Evolutionary conservation across 2,888 invertebrate species (phyloP).

Genomic region (Chloromyia formosa): DNA sequence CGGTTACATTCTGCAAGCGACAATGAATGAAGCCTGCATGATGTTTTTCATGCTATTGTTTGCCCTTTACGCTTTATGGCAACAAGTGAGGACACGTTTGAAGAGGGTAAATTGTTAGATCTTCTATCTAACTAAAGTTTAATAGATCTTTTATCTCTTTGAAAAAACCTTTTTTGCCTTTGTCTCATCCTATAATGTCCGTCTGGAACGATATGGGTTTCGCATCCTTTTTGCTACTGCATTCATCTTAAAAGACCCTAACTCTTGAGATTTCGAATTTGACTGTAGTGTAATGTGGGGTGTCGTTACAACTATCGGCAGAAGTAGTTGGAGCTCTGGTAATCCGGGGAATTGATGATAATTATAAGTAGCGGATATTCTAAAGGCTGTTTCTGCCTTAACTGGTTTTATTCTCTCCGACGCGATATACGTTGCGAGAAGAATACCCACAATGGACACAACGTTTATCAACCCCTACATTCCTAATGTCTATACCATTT

Average conservation of each 20-base stretch:
- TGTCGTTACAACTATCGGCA: too few species aligned
- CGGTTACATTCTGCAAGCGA: not conserved
- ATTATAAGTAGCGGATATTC: too few species aligned
- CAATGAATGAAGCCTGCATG: slow-evolving; percentile 35
- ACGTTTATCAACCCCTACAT: too few species aligned
- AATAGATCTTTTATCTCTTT: slow-evolving; percentile 50
- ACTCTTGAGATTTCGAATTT: too few species aligned
- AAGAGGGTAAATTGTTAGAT: slow-evolving; percentile 51
- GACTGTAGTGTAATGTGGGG: too few species aligned
- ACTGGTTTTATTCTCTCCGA: too few species aligned
- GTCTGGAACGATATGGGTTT: slow-evolving; percentile 39
- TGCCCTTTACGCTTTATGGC: slow-evolving; percentile 45
- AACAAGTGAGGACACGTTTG: slow-evolving; percentile 51
- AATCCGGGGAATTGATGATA: too few species aligned
- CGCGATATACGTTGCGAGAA: too few species aligned
- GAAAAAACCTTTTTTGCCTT: slow-evolving; percentile 41
- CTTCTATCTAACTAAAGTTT: slow-evolving; percentile 51
- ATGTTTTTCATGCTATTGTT: slow-evolving; percentile 32
- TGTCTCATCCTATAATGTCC: slow-evolving; percentile 44
- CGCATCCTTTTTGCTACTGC: not conserved
- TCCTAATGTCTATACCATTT: too few species aligned
- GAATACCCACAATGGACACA: too few species aligned
- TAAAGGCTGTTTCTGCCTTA: too few species aligned
- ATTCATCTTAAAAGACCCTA: slow-evolving; percentile 4
- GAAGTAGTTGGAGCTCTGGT: too few species aligned